Evolutionary conservation across 2,888 invertebrate genomes (phyloP), one percentile per base, ranked within the genome.

Genomic region (Azorinus chamasolen): DNA sequence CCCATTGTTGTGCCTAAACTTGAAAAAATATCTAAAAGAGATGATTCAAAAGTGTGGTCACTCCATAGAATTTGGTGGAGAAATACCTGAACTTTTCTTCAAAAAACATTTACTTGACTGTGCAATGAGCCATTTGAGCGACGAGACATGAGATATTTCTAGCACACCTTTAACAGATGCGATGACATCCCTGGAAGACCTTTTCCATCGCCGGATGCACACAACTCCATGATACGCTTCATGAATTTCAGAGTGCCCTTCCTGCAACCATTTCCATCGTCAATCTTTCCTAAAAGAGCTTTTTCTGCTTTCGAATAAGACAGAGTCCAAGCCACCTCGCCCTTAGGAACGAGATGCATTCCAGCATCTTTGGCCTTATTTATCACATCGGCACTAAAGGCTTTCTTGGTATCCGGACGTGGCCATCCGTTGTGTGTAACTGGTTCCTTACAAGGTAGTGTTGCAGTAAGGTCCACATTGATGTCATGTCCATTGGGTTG

Each of bases 311-410:
- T 78, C 4, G 72, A 72, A 41, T 48, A 50, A 2, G 77, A 78
- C 4, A 64, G 27, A 27, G 54, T 20, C 68, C 69, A 72, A 0
- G 63, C 37, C 8, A 48, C 68, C 20, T 72, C 63, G 8, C 63
- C 63, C 53, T 78, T 78, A 18, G 77, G 77, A 8, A 78, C 77
- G 16, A 61, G 45, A 14, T 72, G 72, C 22, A 64, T 50, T 8
- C 77, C 77, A 12, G 61, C 59, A 3, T 55, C 43, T 20, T 27
- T 27, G 1, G 64, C 69, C 5, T 10, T 24, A 1, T 43, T 25
- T 24, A 68, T 72, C 18, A 53, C 59, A 20, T 51, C 57, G 0
- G n/a, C 51, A 1, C 45, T 41, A 39, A 59, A 68, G 16, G 77
- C 72, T 20, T 61, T 58, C n/a, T 41, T 24, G 0, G 72, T 72